A percentile compares a stretch with the other conserved stretches of the same genome.
Conservation (phyloP, 2,797 vertebrate species). For the Setipinna tenuifilis region DNA sequence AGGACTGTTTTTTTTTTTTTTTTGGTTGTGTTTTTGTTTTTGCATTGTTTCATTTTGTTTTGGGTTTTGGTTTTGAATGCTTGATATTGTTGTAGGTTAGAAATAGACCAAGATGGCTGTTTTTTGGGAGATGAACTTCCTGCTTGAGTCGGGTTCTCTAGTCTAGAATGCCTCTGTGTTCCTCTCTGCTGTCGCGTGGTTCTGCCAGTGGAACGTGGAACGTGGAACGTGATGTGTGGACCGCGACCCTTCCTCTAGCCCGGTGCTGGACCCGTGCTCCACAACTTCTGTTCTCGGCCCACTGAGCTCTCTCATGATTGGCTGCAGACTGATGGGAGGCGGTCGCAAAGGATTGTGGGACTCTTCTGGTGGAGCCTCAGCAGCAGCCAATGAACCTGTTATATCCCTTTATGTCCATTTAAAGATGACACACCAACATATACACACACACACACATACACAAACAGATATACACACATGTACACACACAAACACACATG, state of each 20-base stretch:
- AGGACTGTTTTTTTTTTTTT: not conserved
- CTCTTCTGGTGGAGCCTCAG: not conserved
- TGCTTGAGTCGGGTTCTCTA: not conserved
- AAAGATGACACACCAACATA: constrained; percentile 32
- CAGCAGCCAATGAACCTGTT: constrained; percentile 19
- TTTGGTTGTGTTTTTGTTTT: not conserved
- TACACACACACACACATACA: constrained; percentile 16
- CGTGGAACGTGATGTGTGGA: not conserved
- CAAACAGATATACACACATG: constrained; percentile 6
- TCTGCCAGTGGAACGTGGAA: not conserved
- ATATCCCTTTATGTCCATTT: constrained; percentile 43
- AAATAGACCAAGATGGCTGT: not conserved
- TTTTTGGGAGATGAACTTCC: not conserved
- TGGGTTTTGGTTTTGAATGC: not conserved
- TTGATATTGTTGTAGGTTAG: not conserved
- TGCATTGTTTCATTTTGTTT: not conserved
- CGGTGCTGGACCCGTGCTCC: not conserved
- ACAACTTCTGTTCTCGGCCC: not conserved
- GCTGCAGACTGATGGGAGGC: not conserved
- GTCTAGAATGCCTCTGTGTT: not conserved
- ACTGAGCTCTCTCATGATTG: not conserved
- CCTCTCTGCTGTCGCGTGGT: not conserved
- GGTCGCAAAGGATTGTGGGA: not conserved
- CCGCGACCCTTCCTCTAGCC: not conserved
- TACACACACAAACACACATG: constrained; percentile 1